phyloP scores from a whole-genome alignment of 2,797 vertebrate species.

The Scolopax rusticola region DNA sequence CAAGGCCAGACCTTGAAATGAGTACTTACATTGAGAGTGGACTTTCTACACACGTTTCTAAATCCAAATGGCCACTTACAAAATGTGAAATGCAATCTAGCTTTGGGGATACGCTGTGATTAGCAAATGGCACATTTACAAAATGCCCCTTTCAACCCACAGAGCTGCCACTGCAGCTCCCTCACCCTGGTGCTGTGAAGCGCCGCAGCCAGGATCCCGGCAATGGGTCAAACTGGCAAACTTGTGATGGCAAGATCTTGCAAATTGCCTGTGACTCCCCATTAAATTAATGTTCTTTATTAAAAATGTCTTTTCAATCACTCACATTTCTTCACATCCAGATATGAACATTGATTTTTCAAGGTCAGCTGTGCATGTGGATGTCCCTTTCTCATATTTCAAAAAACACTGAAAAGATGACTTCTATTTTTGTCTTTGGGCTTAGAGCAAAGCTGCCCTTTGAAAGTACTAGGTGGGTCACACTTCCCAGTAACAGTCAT shows the following conservation, averaged over 20 bases:
- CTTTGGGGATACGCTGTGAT: not conserved
- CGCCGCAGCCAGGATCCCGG: not conserved
- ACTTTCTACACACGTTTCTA: not conserved
- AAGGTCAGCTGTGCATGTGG: not conserved
- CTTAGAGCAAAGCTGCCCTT: not conserved
- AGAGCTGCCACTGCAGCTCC: not conserved
- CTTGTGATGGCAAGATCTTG: not conserved
- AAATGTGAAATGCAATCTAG: not conserved
- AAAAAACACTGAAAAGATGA: not conserved
- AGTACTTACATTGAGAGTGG: fast-evolving
- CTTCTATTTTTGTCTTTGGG: not conserved
- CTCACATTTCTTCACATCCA: fast-evolving
- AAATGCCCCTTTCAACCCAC: not conserved
- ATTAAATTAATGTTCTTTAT: not conserved
- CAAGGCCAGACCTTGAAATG: not conserved
- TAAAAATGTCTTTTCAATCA: not conserved
- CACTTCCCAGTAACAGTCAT: not conserved
- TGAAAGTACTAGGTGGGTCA: not conserved
- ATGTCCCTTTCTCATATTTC: not conserved
- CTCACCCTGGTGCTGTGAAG: not conserved
- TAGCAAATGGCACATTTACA: not conserved
- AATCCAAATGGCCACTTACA: not conserved
- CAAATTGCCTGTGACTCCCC: not conserved
- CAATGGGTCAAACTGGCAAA: not conserved
- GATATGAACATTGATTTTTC: not conserved